Percentiles rank a stretch among this genome's conserved stretches.
These are phyloP conservation scores for Cenopis cana DNA, from an alignment of 2,888 invertebrate genomes.

Conservation along the genomic window DNA sequence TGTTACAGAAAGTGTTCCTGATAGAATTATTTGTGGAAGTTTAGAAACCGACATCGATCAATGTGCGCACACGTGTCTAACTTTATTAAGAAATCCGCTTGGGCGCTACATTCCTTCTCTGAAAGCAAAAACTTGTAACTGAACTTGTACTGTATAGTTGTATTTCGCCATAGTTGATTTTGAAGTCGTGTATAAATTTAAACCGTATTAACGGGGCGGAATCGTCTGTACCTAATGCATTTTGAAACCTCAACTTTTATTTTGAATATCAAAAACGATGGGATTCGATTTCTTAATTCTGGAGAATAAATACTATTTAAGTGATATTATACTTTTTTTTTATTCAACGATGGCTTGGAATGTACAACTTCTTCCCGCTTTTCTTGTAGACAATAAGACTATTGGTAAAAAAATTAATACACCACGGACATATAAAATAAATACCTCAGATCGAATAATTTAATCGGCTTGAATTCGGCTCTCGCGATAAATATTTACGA, in stretches of 20 bases:
- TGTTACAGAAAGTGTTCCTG: constrained; percentile 13
- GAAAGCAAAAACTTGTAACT: constrained; percentile 24
- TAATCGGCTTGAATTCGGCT: no score
- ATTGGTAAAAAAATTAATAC: no score
- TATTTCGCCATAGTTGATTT: constrained; percentile 1
- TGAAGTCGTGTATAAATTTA: neutral
- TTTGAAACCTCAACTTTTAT: neutral
- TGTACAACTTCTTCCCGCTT: no score
- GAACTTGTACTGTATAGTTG: constrained; percentile 17
- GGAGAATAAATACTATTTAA: no score
- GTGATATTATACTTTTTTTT: no score
- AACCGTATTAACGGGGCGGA: neutral
- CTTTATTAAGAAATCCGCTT: constrained; percentile 36
- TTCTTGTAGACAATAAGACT: no score
- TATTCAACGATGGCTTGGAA: no score
- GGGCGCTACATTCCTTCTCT: neutral
- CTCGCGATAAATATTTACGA: no score
- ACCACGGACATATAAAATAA: no score
- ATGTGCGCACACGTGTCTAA: constrained; percentile 37
- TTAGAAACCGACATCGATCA: constrained; percentile 41
- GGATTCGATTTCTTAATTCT: no score
- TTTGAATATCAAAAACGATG: neutral
- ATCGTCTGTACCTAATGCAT: neutral
- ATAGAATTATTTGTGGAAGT: constrained; percentile 29
- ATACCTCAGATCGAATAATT: no score